Evolutionary conservation across 2,888 invertebrate species (phyloP), one percentile per base, ranked within the genome.

Genomic region (Alloscopus bannaensis): DNA sequence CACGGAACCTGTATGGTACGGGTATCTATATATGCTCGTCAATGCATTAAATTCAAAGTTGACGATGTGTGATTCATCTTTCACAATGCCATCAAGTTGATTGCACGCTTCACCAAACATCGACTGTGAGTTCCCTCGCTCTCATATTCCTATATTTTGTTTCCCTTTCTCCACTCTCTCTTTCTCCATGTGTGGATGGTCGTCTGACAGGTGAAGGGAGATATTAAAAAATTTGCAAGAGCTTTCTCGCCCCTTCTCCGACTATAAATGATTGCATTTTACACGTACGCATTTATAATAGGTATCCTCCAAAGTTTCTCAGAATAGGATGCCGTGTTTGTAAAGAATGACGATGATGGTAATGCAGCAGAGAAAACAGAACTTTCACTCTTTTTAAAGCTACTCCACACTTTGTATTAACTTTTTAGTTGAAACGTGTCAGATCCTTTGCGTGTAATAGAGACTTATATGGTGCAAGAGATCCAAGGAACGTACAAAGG

Each of bases 181-280:
- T 64, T 26, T 31, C 29, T 26, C 18, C 31, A 55, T 40, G n/a
- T 22, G n/a, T n/a, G n/a, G 31, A 22, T 62, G 26, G 1, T 16
- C 18, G 40, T 24, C 47, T 76, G 76, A 69, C 76, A 76, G 76
- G 69, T 76, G 45, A 40, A 68, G 60, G 50, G 36, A 75, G 62
- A 76, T 69, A 76, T 76, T 76, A 76, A 69, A 76, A 76, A 69
- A 60, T 75, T 76, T 76, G 76, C 76, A 62, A 69, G 55, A 57
- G 69, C 42, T 69, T 69, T 66, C 24, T 24, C 28, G 13, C 22
- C 28, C 31, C 68, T 60, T 22, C 40, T 50, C 22, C 31, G 47
- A 72, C 65, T 65, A 57, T 64, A 73, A 73, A 73, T 65, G 65
- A 73, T 73, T 75, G 57, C 50, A 50, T 68, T 66, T 75, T 47